Base-by-base conservation (phyloP, 1,140 invertebrate genomes). In the Zaprionus capensis region DNA sequence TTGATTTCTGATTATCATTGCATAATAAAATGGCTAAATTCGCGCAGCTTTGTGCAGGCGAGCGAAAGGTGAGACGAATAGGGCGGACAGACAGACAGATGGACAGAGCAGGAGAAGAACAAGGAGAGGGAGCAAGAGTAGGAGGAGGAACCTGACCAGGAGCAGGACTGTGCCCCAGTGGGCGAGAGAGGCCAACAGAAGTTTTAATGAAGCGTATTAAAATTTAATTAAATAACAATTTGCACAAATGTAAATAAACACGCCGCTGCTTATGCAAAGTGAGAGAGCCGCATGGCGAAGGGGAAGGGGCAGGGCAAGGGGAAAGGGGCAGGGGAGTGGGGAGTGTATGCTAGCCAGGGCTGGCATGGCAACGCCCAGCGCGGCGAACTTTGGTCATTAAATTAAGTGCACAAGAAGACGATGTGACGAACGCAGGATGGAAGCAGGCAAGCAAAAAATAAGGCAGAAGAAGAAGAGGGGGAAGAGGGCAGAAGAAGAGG, bases 171-270 rank as follows among this genome's bases (percentile, higher is more conserved):
- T 26, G n/a, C 7, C 41, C n/a, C 41, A 24, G 53, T 49, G 46
- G 76, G 22, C 63, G 20, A 26, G 62, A 28, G 12, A 22, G 46
- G 17, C 61, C 28, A 74, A 71, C 83, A 87, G 80, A 82, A 80
- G 83, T 82, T 80, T 78, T 87, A 87, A 87, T 88, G 78, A 87
- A 87, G 84, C 84, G 84, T 88, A 88, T 87, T 87, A 87, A 83
- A 87, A 88, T 87, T 88, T 81, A 88, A 87, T 87, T 87, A 88
- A 88, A 87, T 87, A 87, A 87, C 84, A 87, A 87, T 87, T 87
- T 87, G 84, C 84, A 78, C 80, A 78, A 87, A 87, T 87, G 84
- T 87, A 87, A 87, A 87, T 87, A 87, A 87, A 87, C 80, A 83
- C 73, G 77, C 58, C 61, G 83, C 74, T 87, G 80, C 77, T 87